Conservation (phyloP, 2,113 vertebrate genomes). For the Mixornis gularis region DNA sequence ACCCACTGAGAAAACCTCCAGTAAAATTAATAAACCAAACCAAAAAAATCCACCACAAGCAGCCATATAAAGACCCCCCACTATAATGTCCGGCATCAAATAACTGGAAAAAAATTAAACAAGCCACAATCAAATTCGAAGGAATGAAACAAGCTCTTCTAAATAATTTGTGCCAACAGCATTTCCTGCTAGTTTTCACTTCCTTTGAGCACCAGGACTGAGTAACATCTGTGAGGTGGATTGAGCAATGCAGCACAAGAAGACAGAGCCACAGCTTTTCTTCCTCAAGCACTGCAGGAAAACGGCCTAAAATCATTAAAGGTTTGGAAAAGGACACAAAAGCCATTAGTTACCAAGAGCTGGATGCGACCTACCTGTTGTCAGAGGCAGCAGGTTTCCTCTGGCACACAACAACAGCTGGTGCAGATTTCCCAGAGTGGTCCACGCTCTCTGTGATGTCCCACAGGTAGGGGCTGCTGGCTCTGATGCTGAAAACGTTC, state of each 20-base stretch:
- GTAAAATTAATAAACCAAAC: background rate
- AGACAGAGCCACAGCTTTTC: background rate
- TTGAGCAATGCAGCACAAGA: background rate
- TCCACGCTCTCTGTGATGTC: constrained; percentile 70
- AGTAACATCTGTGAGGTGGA: background rate
- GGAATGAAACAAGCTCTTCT: background rate
- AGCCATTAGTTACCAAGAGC: accelerated
- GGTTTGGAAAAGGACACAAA: background rate
- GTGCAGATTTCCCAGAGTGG: accelerated
- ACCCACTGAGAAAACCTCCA: background rate
- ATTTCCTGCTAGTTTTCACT: background rate
- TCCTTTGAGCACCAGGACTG: background rate
- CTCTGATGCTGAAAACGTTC: constrained; percentile 76
- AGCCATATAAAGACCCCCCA: background rate
- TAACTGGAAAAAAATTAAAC: background rate
- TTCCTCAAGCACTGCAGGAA: background rate
- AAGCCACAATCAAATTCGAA: background rate
- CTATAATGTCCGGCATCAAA: background rate
- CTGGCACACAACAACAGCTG: background rate
- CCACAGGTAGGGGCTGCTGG: constrained; percentile 82
- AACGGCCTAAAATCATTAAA: accelerated
- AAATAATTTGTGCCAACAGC: background rate
- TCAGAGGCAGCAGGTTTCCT: constrained; percentile 68
- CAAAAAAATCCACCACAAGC: background rate
- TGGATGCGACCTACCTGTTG: constrained; percentile 68